A percentile compares a stretch with the other conserved stretches of the same genome.
Evolutionary conservation across 2,888 invertebrate genomes (phyloP).

Genomic region (Scaptomyza tumidula): DNA sequence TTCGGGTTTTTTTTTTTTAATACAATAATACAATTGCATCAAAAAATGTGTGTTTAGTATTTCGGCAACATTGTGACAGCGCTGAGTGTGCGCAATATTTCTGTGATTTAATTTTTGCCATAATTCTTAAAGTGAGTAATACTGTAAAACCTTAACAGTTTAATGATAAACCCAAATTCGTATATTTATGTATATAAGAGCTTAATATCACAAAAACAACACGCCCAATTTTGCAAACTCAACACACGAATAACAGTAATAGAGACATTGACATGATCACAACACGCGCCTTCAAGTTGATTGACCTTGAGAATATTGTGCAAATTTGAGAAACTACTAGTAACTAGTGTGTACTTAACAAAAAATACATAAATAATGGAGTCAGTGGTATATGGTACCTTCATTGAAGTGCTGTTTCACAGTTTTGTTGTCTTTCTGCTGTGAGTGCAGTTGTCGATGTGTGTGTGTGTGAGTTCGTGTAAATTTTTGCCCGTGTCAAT

Average conservation of each 20-base stretch:
- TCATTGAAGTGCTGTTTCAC: slow-evolving; percentile 21
- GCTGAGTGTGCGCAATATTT: slow-evolving; percentile 70
- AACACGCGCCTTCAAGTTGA: slow-evolving; percentile 63
- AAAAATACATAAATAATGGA: slow-evolving; percentile 12
- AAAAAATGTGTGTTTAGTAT: slow-evolving; percentile 75
- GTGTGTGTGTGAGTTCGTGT: slow-evolving; percentile 13
- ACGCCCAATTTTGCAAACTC: slow-evolving; percentile 17
- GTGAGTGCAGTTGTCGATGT: slow-evolving; percentile 14
- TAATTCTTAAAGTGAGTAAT: slow-evolving; percentile 43
- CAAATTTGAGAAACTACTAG: slow-evolving; percentile 44
- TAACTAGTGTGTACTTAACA: slow-evolving; percentile 19
- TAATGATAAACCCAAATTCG: not conserved
- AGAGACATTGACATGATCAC: slow-evolving; percentile 64
- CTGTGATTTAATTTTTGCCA: slow-evolving; percentile 43
- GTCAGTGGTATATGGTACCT: slow-evolving; percentile 19
- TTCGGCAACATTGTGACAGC: slow-evolving; percentile 77
- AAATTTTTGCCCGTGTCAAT: slow-evolving; percentile 60
- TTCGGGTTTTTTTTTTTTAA: slow-evolving; percentile 47
- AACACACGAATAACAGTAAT: slow-evolving; percentile 20
- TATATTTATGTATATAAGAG: not conserved
- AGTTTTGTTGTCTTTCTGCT: slow-evolving; percentile 31
- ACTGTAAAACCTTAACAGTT: slow-evolving; percentile 17
- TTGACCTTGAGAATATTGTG: slow-evolving; percentile 64
- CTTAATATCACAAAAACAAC: slow-evolving; percentile 4
- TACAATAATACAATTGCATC: slow-evolving; percentile 74